Base-by-base conservation (phyloP, 1,140 invertebrate genomes). In the Xylocopa sonorina region DNA sequence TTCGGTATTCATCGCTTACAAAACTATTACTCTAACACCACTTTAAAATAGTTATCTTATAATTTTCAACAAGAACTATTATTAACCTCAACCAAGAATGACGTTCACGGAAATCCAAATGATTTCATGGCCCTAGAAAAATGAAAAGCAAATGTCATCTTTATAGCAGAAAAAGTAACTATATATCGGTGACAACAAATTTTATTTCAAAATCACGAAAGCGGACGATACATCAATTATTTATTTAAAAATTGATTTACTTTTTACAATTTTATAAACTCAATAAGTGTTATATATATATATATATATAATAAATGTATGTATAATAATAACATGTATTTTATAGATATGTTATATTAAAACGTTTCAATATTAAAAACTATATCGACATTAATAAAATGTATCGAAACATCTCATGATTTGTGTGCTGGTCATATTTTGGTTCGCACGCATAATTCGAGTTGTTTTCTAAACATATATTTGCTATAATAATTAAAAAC, bases 11-110 rank as follows among this genome's bases (percentile, higher is more conserved):
- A 83, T 83, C 60, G 29, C 69, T 72, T n/a, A 41, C n/a, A 24
- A 46, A n/a, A 46, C 51, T 71, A 78, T 24, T 18, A 51, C 46
- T 24, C 18, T 18, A 41, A 50, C 27, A 27, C 32, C 50, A 60
- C 69, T 74, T 80, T 67, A 75, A 73, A 57, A 10, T 60, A 58
- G 18, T 57, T 50, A 43, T 66, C n/a, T 24, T 58, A 66, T 18
- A 66, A 75, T 48, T 75, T 80, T 75, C 50, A 75, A 55, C 57
- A 51, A 60, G 32, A 78, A 71, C 21, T 71, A 78, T 58, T 71
- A 71, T 78, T 86, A 86, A 85, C 84, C 84, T 77, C 73, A 80
- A 83, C 38, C 41, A 24, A 82, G 69, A 82, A 83, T 76, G 84
- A 86, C 55, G 77, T 76, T 78, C 57, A 71, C 21, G 77, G 86